Conservation (phyloP, 2,113 vertebrate species). For the Triplophysa siluroides region DNA sequence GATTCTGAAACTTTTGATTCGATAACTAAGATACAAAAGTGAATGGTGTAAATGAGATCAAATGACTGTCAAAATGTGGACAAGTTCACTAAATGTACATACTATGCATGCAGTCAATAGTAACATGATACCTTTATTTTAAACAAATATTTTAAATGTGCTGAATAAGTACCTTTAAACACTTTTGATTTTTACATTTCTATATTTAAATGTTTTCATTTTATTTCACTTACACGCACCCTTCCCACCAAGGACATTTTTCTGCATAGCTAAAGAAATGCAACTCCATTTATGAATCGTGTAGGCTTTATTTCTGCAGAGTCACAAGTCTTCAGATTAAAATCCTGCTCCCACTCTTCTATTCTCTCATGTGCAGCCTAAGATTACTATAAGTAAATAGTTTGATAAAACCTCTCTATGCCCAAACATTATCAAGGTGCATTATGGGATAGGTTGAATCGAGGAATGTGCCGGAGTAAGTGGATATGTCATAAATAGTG, state of each 20-base stretch:
- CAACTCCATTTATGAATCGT: neutral
- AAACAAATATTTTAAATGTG: no score
- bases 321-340: slow-evolving; percentile 11
- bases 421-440: slow-evolving; percentile 47
- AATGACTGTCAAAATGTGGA: no score
- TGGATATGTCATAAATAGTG: neutral
- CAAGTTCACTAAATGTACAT: no score
- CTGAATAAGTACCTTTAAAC: no score
- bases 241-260: neutral
- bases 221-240: neutral
- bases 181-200: no score
- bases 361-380: slow-evolving; percentile 46
- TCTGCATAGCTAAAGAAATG: neutral
- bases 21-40: no score
- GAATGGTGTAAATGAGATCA: no score
- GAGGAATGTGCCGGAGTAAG: neutral
- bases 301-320: neutral
- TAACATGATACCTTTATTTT: no score
- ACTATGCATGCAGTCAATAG: no score
- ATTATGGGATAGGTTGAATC: slow-evolving; percentile 44
- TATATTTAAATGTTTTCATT: neutral
- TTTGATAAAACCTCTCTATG: slow-evolving; percentile 45
- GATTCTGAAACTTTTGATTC: neutral
- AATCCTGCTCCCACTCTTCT: slow-evolving; percentile 30
- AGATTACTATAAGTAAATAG: slow-evolving; percentile 53